Base-by-base conservation (phyloP, 2,797 vertebrate genomes). In the Arnoldichthys spilopterus region DNA sequence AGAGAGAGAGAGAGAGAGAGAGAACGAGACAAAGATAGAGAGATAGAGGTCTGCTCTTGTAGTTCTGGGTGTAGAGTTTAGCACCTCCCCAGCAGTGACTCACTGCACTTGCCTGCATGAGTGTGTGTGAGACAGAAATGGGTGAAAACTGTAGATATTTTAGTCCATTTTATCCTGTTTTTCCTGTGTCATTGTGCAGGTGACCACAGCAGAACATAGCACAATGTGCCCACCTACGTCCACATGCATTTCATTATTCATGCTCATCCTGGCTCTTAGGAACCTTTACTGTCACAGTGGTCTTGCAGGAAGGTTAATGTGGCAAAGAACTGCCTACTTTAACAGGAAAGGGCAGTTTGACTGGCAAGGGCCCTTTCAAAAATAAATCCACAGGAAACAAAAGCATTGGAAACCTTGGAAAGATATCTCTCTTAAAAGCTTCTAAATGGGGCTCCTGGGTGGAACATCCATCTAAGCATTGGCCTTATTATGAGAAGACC, bases 31-130 rank as follows among this genome's bases (percentile, higher is more conserved):
- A n/a, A 6, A 51, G 47, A 51, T 20, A 20, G 49, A 20, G 49
- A n/a, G 49, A 51, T 51, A 4, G 18, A 20, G 49, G 18, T 18
- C 16, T 51, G 16, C 18, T n/a, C 49, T 51, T 3, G 47, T 49
- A 5, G 49, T 16, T 47, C 13, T 3, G 49, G 3, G 6, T 26
- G 54, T 28, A 13, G 28, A 64, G 62, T 18, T 69, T 69, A 69
- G 43, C 40, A 45, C 62, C 8, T 47, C 45, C 45, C 61, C n/a
- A 67, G 28, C 63, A 45, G 32, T 45, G 64, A 68, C 12, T 47
- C 64, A 68, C 40, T 11, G 66, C 66, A 69, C 66, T 45, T 69
- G 66, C 22, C n/a, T n/a, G n/a, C n/a, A n/a, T n/a, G n/a, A n/a
- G n/a, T n/a, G n/a, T n/a, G n/a, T 51, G 66, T 9, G 26, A 18